These are phyloP conservation scores for Sicus ferrugineus DNA, from an alignment of 2,888 invertebrate species.

Conservation along the genomic window DNA sequence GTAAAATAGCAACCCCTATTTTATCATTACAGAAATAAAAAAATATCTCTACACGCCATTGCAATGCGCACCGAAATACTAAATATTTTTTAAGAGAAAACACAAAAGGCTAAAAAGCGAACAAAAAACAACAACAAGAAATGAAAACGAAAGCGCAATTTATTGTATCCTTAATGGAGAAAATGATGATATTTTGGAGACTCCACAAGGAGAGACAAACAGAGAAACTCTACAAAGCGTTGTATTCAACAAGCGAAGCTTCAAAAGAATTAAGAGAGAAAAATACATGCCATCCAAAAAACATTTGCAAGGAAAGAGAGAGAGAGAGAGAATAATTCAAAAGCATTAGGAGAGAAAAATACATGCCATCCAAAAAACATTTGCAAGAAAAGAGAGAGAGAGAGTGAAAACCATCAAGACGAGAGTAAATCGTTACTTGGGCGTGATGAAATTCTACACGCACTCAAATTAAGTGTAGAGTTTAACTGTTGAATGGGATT, in stretches of 20 bases:
- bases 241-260: not conserved
- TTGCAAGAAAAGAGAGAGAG: not conserved
- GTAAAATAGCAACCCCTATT: not conserved
- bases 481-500: slow-evolving; percentile 53
- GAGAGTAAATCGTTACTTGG: not conserved
- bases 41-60: slow-evolving; percentile 1
- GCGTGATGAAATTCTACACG: slow-evolving; percentile 16
- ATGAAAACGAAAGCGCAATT: slow-evolving; percentile 56
- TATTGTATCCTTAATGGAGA: slow-evolving; percentile 34
- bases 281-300: not conserved
- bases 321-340: too few species aligned
- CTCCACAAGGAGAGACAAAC: not conserved
- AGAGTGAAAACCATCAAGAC: not conserved
- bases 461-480: slow-evolving; percentile 46
- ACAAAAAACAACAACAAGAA: slow-evolving; percentile 27
- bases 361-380: slow-evolving; percentile 1
- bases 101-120: not conserved
- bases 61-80: slow-evolving; percentile 15
- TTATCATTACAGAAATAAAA: not conserved
- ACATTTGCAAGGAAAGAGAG: slow-evolving; percentile 14
- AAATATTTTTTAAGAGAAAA: too few species aligned
- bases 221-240: not conserved
- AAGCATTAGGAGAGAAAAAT: not conserved
- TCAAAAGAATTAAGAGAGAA: not conserved
- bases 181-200: slow-evolving; percentile 29